Conservation (phyloP, 2,113 vertebrate species). For the Petroica traversi region DNA sequence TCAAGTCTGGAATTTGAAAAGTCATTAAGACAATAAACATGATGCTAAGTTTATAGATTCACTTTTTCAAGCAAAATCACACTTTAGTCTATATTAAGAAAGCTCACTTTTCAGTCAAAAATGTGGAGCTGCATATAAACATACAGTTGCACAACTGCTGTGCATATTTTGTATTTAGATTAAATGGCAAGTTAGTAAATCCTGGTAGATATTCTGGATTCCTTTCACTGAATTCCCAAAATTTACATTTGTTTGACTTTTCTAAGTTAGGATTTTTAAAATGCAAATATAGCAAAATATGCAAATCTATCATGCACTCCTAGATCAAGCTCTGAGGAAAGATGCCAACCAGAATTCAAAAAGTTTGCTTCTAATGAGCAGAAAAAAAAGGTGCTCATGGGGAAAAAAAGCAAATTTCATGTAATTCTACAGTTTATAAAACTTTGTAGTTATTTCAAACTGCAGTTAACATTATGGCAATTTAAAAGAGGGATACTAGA, state of each 20-base stretch:
- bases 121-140: conserved; percentile 16
- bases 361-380: conserved; percentile 3
- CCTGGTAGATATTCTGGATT: conserved; percentile 9
- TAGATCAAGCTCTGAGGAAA: neutral
- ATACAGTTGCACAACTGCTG: conserved; percentile 37
- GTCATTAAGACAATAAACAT: conserved; percentile 55
- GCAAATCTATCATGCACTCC: neutral
- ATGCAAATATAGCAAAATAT: neutral
- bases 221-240: neutral
- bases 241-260: neutral
- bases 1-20: conserved; percentile 8
- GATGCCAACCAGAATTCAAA: neutral
- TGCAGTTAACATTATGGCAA: neutral
- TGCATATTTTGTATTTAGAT: neutral
- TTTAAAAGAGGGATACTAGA: neutral
- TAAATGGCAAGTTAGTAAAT: conserved; percentile 13
- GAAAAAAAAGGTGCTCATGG: neutral
- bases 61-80: conserved; percentile 40
- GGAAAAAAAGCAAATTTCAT: neutral
- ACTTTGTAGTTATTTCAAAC: neutral
- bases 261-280: neutral
- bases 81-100: conserved; percentile 41
- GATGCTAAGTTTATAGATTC: conserved; percentile 35
- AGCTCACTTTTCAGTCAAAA: conserved; percentile 21
- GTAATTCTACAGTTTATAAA: neutral